Percentiles rank a stretch among this genome's conserved stretches.
phyloP scores from a whole-genome alignment of 2,113 vertebrate species.

The Puffinus mauretanicus region DNA sequence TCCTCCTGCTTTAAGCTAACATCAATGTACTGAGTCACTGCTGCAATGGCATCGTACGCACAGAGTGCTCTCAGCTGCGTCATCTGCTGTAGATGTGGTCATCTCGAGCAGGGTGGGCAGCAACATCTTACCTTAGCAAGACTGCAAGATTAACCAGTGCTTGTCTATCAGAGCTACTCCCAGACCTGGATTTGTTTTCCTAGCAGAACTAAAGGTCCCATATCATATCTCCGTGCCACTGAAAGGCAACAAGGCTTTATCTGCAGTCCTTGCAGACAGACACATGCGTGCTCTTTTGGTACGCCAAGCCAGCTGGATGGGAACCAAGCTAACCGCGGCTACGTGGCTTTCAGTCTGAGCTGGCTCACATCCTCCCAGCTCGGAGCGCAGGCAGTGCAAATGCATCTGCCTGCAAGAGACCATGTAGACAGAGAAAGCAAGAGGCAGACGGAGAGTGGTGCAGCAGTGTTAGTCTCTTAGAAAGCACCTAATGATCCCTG shows the following conservation, averaged over 20 bases:
- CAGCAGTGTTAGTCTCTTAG: background rate
- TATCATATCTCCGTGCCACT: background rate
- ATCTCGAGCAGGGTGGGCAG: background rate
- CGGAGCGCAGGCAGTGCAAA: background rate
- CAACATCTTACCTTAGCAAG: background rate
- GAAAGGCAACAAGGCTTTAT: background rate
- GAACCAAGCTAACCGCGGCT: background rate
- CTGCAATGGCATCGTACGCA: rapidly evolving
- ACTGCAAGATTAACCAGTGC: background rate
- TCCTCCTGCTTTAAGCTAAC: background rate
- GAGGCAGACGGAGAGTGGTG: background rate
- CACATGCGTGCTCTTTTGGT: rapidly evolving
- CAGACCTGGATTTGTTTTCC: background rate
- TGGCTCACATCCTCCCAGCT: background rate
- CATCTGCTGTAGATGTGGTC: background rate
- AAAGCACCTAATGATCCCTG: background rate
- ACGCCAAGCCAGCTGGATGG: background rate
- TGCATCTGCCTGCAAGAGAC: background rate
- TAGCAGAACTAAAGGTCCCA: background rate
- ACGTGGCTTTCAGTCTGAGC: background rate
- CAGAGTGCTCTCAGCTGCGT: background rate
- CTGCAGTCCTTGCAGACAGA: background rate
- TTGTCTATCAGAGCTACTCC: background rate
- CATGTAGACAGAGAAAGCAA: background rate
- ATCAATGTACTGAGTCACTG: background rate